These are phyloP conservation scores for Peromyscus attwateri DNA, from an alignment of 2,797 vertebrate genomes.

Conservation along the genomic window DNA sequence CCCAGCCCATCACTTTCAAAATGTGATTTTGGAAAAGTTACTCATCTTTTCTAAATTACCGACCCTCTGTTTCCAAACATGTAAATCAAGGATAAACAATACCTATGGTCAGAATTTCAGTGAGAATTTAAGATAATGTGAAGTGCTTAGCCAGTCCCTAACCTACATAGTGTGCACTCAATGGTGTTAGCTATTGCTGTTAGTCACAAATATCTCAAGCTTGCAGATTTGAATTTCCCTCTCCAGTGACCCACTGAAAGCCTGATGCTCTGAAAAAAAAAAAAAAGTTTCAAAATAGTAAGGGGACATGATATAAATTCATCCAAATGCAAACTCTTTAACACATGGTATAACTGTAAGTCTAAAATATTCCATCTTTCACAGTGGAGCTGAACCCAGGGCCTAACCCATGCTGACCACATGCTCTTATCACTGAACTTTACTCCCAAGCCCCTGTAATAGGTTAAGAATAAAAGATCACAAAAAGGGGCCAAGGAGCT, in stretches of 20 bases:
- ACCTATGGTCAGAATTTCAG: neutral
- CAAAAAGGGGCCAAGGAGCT: neutral
- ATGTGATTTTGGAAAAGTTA: neutral
- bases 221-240: conserved; percentile 23
- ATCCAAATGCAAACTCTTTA: conserved; percentile 33
- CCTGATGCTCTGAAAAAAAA: neutral
- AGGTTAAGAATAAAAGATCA: conserved; percentile 37
- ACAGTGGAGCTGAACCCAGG: neutral
- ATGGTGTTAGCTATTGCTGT: neutral
- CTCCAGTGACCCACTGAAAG: neutral
- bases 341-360: neutral
- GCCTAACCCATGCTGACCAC: neutral
- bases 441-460: neutral
- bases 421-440: neutral
- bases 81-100: neutral
- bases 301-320: neutral
- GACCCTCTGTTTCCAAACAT: conserved; percentile 39
- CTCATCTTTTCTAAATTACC: conserved; percentile 50
- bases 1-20: conserved; percentile 7
- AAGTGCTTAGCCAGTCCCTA: neutral
- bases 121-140: conserved; percentile 17
- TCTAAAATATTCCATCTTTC: neutral
- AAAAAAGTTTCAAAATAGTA: conserved; percentile 47
- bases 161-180: neutral
- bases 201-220: neutral